These are phyloP conservation scores for Nannobrachium achirus DNA, from an alignment of 2,113 vertebrate species.

Conservation along the genomic window DNA sequence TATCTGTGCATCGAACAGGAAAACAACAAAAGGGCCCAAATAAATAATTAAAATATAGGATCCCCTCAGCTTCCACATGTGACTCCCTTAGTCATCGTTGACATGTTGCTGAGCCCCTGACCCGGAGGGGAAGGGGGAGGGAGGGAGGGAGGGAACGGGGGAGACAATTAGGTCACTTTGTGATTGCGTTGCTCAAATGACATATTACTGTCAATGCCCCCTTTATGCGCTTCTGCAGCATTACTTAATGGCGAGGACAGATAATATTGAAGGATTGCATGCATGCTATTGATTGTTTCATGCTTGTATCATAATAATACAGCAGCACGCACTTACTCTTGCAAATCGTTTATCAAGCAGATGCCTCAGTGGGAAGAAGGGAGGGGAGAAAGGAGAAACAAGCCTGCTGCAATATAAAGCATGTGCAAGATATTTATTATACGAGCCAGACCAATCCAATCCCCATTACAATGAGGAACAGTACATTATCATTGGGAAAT, in stretches of 20 bases:
- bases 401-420: constrained; percentile 17
- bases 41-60: constrained; percentile 75
- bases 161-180: constrained; percentile 73
- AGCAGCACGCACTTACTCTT: neutral
- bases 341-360: constrained; percentile 6
- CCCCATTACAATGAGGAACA: constrained; percentile 35
- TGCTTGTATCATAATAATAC: constrained; percentile 29
- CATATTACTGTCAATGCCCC: constrained; percentile 69
- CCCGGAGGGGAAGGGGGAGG: constrained; percentile 39
- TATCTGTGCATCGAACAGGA: constrained; percentile 74
- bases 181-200: constrained; percentile 71
- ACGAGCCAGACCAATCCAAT: constrained; percentile 51
- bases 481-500: constrained; percentile 64
- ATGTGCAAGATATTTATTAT: constrained; percentile 50
- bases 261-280: constrained; percentile 18
- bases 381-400: neutral
- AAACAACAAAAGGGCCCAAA: constrained; percentile 73
- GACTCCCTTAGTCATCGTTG: constrained; percentile 69
- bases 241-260: constrained; percentile 54
- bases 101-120: constrained; percentile 56
- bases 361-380: neutral
- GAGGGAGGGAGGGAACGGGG: constrained; percentile 32
- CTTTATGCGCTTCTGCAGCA: constrained; percentile 63
- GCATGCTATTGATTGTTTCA: constrained; percentile 48
- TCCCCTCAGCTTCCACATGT: constrained; percentile 70